Conservation (phyloP, 2,888 invertebrate genomes). For the Conus canariensis region DNA sequence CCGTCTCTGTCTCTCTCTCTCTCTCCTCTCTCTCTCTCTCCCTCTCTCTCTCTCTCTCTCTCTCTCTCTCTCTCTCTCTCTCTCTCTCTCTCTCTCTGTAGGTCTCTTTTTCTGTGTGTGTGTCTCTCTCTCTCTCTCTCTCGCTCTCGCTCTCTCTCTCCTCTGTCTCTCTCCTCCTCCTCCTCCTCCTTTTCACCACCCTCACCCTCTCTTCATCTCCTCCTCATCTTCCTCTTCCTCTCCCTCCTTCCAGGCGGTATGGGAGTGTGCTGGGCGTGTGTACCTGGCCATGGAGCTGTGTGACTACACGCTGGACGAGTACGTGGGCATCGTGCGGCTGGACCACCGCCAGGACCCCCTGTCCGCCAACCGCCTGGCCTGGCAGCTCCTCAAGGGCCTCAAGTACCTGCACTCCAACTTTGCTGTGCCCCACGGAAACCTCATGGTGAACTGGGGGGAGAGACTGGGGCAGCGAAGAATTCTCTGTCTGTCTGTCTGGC, state of each 20-base stretch:
- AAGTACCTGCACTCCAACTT: constrained; percentile 67
- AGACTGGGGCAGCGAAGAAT: not conserved
- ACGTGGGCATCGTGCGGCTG: constrained; percentile 58
- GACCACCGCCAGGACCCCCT: constrained; percentile 54
- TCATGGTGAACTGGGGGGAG: constrained; percentile 60
- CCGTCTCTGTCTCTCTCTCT: too few relatives aligned
- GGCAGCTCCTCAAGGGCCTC: constrained; percentile 73
- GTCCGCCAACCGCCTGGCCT: constrained; percentile 61
- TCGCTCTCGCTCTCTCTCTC: too few relatives aligned
- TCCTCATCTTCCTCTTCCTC: too few relatives aligned
- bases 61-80: too few relatives aligned
- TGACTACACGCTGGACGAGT: constrained; percentile 71
- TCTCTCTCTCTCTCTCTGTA: too few relatives aligned
- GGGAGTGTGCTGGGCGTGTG: constrained; percentile 56
- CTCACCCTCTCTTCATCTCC: too few relatives aligned
- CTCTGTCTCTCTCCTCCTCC: too few relatives aligned
- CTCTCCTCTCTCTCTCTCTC: too few relatives aligned
- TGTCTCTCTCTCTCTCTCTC: too few relatives aligned
- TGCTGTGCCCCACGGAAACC: constrained; percentile 68
- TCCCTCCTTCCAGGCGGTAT: constrained; percentile 58
- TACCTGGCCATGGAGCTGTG: constrained; percentile 71
- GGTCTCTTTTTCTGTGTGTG: too few relatives aligned
- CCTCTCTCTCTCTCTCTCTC: too few relatives aligned
- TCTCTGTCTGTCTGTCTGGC: not conserved
- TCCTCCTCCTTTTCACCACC: too few relatives aligned